Conservation (phyloP, 2,113 vertebrate genomes). For the Micronycteris hirsuta region DNA sequence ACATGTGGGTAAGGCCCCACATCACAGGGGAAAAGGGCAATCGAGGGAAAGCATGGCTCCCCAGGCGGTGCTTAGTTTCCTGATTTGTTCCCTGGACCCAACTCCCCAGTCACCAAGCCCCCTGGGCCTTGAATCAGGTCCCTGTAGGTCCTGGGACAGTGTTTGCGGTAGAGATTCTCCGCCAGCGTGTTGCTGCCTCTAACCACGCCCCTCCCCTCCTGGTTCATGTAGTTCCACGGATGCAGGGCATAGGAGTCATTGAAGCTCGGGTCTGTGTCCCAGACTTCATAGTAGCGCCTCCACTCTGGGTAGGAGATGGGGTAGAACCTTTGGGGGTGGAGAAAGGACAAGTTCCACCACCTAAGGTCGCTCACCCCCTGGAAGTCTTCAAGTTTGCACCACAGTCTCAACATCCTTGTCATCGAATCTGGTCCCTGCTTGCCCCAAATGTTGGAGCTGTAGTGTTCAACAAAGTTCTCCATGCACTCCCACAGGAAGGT, state of each 20-base stretch:
- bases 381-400: constrained; percentile 79
- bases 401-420: constrained; percentile 78
- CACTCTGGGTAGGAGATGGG: constrained; percentile 78
- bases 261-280: constrained; percentile 76
- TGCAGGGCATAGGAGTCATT: constrained; percentile 80
- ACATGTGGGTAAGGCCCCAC: background rate
- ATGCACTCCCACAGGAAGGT: constrained; percentile 84
- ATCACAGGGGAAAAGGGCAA: background rate
- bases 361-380: constrained; percentile 69
- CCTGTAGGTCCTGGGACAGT: constrained; percentile 80
- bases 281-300: constrained; percentile 79
- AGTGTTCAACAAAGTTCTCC: constrained; percentile 83
- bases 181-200: no score
- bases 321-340: constrained; percentile 84
- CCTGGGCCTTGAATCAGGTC: constrained; percentile 54
- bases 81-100: background rate
- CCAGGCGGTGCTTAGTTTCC: no score
- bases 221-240: constrained; percentile 86
- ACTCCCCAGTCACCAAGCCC: background rate
- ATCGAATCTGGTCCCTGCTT: constrained; percentile 81
- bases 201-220: no score
- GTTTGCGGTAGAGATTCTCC: constrained; percentile 77
- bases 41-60: background rate
- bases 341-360: constrained; percentile 80
- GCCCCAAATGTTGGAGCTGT: constrained; percentile 81